Conservation (phyloP, 2,113 vertebrate species). For the Pseudois nayaur region DNA sequence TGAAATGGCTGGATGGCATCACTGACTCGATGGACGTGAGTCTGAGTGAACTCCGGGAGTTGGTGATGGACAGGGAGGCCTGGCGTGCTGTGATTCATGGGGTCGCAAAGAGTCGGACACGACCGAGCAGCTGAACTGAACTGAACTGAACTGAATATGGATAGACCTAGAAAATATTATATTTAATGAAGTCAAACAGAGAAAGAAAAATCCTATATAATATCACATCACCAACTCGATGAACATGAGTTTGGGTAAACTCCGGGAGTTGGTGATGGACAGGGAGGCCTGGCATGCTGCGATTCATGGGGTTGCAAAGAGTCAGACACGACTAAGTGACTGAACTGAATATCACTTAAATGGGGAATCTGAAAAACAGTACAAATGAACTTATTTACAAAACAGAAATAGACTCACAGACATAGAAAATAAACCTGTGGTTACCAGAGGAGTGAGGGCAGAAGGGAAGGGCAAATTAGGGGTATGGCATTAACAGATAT, state of each 20-base stretch:
- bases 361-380: neutral
- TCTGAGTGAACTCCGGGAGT: too few relatives aligned
- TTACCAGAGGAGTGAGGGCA: neutral
- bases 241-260: too few relatives aligned
- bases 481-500: neutral
- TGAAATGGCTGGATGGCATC: too few relatives aligned
- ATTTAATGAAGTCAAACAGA: neutral
- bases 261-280: too few relatives aligned
- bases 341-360: neutral
- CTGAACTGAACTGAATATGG: neutral
- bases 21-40: fast-evolving
- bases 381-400: neutral
- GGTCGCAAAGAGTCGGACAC: fast-evolving
- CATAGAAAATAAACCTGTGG: neutral
- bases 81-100: too few relatives aligned
- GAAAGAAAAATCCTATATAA: neutral
- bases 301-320: too few relatives aligned
- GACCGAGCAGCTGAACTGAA: too few relatives aligned
- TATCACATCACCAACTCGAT: neutral
- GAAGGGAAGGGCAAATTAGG: neutral
- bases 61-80: too few relatives aligned
- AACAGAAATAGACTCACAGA: neutral
- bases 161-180: neutral
- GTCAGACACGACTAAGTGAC: too few relatives aligned
- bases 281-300: too few relatives aligned